These are phyloP conservation scores for Semicossyphus pulcher DNA, from an alignment of 2,113 vertebrate genomes.

Conservation along the genomic window DNA sequence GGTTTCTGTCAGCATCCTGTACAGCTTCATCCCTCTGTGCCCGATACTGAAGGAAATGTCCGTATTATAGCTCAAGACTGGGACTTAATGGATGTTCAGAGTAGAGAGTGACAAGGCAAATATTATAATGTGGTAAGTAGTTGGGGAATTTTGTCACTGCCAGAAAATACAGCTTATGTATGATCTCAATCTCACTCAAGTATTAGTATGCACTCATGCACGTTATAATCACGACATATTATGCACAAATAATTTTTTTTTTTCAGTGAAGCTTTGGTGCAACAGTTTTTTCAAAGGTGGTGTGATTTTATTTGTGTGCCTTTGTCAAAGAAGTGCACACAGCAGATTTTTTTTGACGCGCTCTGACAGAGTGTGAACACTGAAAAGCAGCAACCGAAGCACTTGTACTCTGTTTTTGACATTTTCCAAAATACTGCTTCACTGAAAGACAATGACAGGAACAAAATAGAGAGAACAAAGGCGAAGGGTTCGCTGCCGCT, in stretches of 20 bases:
- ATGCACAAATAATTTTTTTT: no score
- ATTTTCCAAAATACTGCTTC: background rate
- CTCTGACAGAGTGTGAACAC: background rate
- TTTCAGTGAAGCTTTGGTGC: background rate
- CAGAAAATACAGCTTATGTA: no score
- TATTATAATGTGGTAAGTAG: background rate
- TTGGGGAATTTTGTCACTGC: background rate
- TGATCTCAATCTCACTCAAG: no score
- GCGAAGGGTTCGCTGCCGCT: no score
- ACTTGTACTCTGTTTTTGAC: background rate
- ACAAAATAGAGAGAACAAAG: no score
- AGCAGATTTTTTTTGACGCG: background rate
- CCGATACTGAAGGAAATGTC: constrained; percentile 11
- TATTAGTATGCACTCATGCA: no score
- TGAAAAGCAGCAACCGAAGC: background rate
- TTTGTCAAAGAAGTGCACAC: background rate
- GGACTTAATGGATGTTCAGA: background rate
- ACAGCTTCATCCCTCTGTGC: background rate
- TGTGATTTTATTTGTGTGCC: background rate
- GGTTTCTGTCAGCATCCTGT: constrained; percentile 23
- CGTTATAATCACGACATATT: no score
- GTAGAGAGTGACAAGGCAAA: background rate
- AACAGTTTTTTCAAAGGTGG: background rate
- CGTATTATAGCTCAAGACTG: background rate
- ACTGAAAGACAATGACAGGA: no score